phyloP scores from a whole-genome alignment of 2,797 vertebrate genomes.

The Triplophysa bombifrons region DNA sequence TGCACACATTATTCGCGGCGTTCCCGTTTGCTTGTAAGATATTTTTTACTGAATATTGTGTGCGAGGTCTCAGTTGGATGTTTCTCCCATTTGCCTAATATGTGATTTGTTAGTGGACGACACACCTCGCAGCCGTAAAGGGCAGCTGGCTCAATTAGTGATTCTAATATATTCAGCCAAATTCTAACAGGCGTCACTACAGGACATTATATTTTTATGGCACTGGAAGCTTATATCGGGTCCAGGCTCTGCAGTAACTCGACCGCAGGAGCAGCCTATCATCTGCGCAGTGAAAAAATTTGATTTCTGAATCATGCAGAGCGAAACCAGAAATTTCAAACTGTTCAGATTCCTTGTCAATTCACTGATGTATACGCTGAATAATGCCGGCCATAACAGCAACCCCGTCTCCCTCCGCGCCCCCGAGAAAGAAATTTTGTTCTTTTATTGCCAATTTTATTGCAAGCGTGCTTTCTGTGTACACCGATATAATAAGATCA shows the following conservation, averaged over 20 bases:
- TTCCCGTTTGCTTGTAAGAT: conserved; percentile 17
- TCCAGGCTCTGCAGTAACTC: conserved; percentile 23
- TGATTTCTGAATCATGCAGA: conserved; percentile 26
- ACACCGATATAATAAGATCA: conserved; percentile 26
- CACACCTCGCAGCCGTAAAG: conserved; percentile 21
- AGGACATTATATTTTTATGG: conserved; percentile 45
- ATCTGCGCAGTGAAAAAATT: conserved; percentile 22
- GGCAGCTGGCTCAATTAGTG: conserved; percentile 31
- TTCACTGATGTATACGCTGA: conserved; percentile 37
- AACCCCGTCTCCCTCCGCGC: conserved; percentile 25
- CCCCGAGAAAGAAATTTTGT: conserved; percentile 25
- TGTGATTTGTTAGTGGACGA: conserved; percentile 26
- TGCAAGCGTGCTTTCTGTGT: conserved; percentile 28
- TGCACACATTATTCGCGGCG: conserved; percentile 2
- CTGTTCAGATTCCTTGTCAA: conserved; percentile 34
- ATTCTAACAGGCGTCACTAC: conserved; percentile 29
- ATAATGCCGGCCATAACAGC: conserved; percentile 16
- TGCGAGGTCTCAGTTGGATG: conserved; percentile 21
- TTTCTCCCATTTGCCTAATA: conserved; percentile 41
- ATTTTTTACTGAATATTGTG: conserved; percentile 19
- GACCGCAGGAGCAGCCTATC: background rate
- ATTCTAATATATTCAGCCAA: conserved; percentile 31
- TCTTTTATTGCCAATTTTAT: conserved; percentile 43
- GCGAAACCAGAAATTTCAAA: conserved; percentile 21
- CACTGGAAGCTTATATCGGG: conserved; percentile 14